Percentiles rank a stretch among this genome's conserved stretches.
phyloP scores from a whole-genome alignment of 2,888 invertebrate genomes.

The Erannis defoliaria region DNA sequence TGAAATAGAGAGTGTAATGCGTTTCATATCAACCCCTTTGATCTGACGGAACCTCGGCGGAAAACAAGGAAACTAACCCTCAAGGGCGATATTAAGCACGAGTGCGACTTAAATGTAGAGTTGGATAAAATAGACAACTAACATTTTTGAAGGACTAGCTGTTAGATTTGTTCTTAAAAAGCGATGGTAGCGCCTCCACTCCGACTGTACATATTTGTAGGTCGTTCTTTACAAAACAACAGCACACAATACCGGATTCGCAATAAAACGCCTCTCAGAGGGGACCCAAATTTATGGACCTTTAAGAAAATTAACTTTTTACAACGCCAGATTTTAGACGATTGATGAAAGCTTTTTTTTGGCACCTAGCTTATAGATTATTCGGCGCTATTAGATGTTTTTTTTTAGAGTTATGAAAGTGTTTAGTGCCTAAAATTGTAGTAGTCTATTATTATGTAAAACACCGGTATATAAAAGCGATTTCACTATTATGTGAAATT shows the following conservation, averaged over 20 bases:
- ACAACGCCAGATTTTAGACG: slow-evolving; percentile 21
- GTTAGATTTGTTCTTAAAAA: neutral
- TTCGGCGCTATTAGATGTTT: neutral
- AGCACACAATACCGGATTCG: slow-evolving; percentile 37
- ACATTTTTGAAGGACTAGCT: neutral
- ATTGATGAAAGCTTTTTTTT: slow-evolving; percentile 10
- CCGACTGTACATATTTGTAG: neutral
- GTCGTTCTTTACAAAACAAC: slow-evolving; percentile 18
- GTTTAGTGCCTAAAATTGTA: no score
- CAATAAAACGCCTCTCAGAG: slow-evolving; percentile 37
- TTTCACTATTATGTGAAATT: no score
- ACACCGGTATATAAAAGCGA: no score
- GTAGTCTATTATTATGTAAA: no score
- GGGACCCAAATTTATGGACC: slow-evolving; percentile 37
- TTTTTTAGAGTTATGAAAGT: neutral
- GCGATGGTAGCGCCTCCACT: neutral
- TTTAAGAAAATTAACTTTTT: slow-evolving; percentile 30
- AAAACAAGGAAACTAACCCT: slow-evolving; percentile 32
- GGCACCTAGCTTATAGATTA: neutral
- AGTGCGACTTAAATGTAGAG: neutral
- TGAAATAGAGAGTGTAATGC: slow-evolving; percentile 11
- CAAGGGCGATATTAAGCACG: slow-evolving; percentile 42
- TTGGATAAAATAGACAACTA: neutral
- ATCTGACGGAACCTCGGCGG: slow-evolving; percentile 26
- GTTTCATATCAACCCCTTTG: slow-evolving; percentile 28